Evolutionary conservation across 2,113 vertebrate genomes (phyloP), one percentile per base, ranked within the genome.

Genomic region (Ciconia maguari): DNA sequence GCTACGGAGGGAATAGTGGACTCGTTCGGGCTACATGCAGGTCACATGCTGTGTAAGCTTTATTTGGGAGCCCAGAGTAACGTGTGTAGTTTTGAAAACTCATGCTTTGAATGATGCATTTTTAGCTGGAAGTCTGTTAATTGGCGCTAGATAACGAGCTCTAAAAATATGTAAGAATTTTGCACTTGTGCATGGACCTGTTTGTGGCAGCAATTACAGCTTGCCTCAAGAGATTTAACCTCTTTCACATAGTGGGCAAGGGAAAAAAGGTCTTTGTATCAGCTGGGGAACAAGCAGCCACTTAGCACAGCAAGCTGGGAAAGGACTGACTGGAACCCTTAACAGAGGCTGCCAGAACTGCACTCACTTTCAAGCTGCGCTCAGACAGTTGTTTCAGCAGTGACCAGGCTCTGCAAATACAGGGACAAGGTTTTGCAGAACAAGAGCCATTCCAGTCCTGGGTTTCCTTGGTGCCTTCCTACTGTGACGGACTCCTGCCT

Each of bases 1-100:
- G 26, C 16, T 5, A 0, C 1, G 3, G 0, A 1, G 2, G 1
- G 11, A 38, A 38, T 38, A 38, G 38, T 38, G 16, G n/a, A 3
- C 14, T 17, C 7, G 4, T 1, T 9, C 0, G 58, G 14, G 29
- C 29, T n/a, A 0, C 22, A 0, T 1, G 25, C 29, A 3, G 26
- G 0, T 9, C 3, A 7, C 19, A 3, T 2, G 13, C n/a, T 6
- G 9, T 2, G 7, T 17, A 8, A 51, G 22, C 64, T 52, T 57
- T 19, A 2, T 9, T 32, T 4, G 46, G 27, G 34, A 58, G 4
- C 22, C 4, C 21, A 16, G 48, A 0, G 1, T 13, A 12, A 36
- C 10, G 1, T 2, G 3, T 0, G 11, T 2, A 2, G 38, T 8
- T 65, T 14, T 10, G 9, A 41, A 46, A 83, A 20, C 5, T 9